Base-by-base conservation (phyloP, 2,113 vertebrate species). In the Rhinoptilus africanus region DNA sequence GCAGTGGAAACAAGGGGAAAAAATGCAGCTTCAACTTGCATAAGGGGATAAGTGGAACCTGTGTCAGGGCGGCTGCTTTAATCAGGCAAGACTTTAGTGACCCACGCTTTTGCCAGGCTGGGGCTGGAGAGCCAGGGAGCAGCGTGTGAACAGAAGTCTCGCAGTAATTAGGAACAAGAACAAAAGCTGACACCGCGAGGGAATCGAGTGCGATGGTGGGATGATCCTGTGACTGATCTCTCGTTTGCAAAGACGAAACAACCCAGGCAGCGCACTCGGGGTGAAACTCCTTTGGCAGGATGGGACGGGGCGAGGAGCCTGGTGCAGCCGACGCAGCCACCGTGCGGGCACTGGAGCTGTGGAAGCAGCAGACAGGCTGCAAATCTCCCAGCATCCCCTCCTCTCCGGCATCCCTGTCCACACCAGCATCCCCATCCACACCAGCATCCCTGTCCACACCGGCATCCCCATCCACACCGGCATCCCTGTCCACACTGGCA, bases 241-340 rank as follows among this genome's bases (percentile, higher is more conserved):
- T 62, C 41, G 1, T 15, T 62, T 4, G 2, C 47, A 35, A 21
- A 26, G 53, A 41, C 34, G 16, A 51, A 28, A 2, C 30, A 11
- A 23, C 53, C 22, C 4, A 2, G 10, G 37, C 54, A 32, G 63
- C 1, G 0, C 1, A 1, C 23, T 17, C 0, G 0, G 10, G n/a
- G 22, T 4, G 4, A 63, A 37, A 9, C 14, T 13, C 37, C 30
- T 35, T 6, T 0, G 2, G 16, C 24, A n/a, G 50, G 26, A 10
- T 1, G 9, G 48, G 50, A 43, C 0, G 1, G 67, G 59, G n/a
- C 0, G 7, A 11, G 17, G 37, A 41, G 35, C 28, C 83, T 34
- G 74, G 56, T 4, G 5, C 32, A 8, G 39, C 22, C 19, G 3
- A 20, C 3, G 0, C 3, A 19, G 39, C 45, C 53, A 34, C 6